Evolutionary conservation across 2,888 invertebrate genomes (phyloP).

Genomic region (Tetragnatha montana): DNA sequence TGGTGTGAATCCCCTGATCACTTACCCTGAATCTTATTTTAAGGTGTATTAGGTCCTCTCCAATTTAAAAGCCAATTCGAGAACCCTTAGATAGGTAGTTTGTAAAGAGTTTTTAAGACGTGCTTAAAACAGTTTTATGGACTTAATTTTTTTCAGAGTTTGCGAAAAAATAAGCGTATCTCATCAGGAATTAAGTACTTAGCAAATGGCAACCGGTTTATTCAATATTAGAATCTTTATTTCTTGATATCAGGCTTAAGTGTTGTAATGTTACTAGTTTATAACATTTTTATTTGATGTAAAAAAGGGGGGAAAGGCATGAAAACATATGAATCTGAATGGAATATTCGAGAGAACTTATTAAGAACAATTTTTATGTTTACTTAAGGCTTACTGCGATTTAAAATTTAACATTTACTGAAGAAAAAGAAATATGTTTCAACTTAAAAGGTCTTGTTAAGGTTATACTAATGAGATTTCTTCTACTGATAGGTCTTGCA

Average conservation of each 20-base stretch:
- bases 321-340: neutral
- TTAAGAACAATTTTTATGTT: neutral
- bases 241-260: neutral
- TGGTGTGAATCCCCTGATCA: conserved; percentile 9
- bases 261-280: neutral
- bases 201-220: conserved; percentile 24
- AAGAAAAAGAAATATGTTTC: no score
- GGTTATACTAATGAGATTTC: no score
- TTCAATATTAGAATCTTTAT: conserved; percentile 25
- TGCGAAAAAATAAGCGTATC: conserved; percentile 37
- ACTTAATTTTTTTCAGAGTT: conserved; percentile 11
- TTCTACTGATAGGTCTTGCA: no score
- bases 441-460: no score
- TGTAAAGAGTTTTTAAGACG: conserved; percentile 3
- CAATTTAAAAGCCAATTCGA: conserved; percentile 37
- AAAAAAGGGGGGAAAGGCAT: neutral
- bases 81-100: neutral
- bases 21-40: conserved; percentile 37
- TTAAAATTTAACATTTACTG: no score
- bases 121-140: neutral
- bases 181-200: conserved; percentile 30
- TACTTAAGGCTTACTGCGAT: no score
- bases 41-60: conserved; percentile 14
- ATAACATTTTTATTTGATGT: neutral
- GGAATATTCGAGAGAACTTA: neutral